These are phyloP conservation scores for Leucoma salicis DNA, from an alignment of 2,888 invertebrate genomes.

Conservation along the genomic window DNA sequence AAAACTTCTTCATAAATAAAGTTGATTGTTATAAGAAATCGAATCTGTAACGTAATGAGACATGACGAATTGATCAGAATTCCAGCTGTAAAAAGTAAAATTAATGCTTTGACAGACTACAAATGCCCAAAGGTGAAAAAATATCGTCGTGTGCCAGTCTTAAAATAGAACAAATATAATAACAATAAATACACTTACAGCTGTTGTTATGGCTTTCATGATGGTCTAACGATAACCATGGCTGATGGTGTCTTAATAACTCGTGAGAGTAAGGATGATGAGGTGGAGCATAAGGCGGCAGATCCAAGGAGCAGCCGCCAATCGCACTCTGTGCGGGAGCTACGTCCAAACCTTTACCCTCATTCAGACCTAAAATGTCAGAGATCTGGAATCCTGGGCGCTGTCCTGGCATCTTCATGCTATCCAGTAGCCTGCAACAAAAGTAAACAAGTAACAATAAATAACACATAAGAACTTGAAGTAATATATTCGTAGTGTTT, in stretches of 20 bases:
- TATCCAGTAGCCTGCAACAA: constrained; percentile 87
- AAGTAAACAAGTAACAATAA: constrained; percentile 13
- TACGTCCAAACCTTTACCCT: constrained; percentile 76
- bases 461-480: background rate
- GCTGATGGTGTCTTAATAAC: constrained; percentile 69
- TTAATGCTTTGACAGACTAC: no score
- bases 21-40: no score
- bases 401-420: constrained; percentile 90
- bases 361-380: constrained; percentile 95
- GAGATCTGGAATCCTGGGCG: constrained; percentile 95
- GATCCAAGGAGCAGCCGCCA: constrained; percentile 56
- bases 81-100: no score
- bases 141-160: no score
- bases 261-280: constrained; percentile 70
- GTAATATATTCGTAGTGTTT: background rate
- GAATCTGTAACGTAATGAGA: no score
- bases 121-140: no score
- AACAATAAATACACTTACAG: constrained; percentile 20
- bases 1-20: no score
- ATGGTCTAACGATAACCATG: constrained; percentile 70
- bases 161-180: no score
- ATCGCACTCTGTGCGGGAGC: constrained; percentile 50
- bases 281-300: constrained; percentile 65
- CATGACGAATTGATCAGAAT: no score
- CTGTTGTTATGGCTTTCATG: constrained; percentile 52